Evolutionary conservation across 2,888 invertebrate genomes (phyloP).

Genomic region (Synanthedon vespiformis): DNA sequence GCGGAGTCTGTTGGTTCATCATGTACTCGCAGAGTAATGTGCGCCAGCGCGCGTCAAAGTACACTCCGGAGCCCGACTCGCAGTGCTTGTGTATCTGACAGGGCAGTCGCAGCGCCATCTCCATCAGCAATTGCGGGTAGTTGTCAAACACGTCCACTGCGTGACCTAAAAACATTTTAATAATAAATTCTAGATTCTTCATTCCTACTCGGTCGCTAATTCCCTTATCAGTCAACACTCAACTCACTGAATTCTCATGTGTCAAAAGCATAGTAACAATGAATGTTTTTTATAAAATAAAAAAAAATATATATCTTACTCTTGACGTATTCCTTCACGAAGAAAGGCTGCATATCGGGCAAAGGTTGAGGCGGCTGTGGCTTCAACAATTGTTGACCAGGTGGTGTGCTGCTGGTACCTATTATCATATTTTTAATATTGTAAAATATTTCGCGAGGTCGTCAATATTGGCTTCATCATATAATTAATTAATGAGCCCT

Average conservation of each 20-base stretch:
- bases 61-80: slow-evolving; percentile 48
- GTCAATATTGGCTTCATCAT: too few relatives aligned
- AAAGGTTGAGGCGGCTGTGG: slow-evolving; percentile 84
- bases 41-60: slow-evolving; percentile 78
- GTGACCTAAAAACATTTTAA: slow-evolving; percentile 67
- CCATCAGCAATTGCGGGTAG: slow-evolving; percentile 93
- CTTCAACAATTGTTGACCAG: slow-evolving; percentile 80
- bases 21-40: slow-evolving; percentile 91
- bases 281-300: not conserved
- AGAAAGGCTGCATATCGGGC: slow-evolving; percentile 97
- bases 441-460: too few relatives aligned
- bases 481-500: not conserved
- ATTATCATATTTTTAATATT: too few relatives aligned
- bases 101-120: slow-evolving; percentile 92
- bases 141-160: slow-evolving; percentile 93
- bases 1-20: slow-evolving; percentile 94
- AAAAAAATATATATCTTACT: slow-evolving; percentile 39
- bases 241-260: too few relatives aligned
- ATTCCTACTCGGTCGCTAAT: not conserved
- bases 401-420: slow-evolving; percentile 46
- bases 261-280: not conserved
- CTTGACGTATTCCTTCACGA: slow-evolving; percentile 91
- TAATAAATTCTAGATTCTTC: not conserved
- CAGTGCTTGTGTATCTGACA: slow-evolving; percentile 92
- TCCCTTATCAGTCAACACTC: too few relatives aligned